Evolutionary conservation across 2,113 vertebrate genomes (phyloP).

Genomic region (Lepus americanus): DNA sequence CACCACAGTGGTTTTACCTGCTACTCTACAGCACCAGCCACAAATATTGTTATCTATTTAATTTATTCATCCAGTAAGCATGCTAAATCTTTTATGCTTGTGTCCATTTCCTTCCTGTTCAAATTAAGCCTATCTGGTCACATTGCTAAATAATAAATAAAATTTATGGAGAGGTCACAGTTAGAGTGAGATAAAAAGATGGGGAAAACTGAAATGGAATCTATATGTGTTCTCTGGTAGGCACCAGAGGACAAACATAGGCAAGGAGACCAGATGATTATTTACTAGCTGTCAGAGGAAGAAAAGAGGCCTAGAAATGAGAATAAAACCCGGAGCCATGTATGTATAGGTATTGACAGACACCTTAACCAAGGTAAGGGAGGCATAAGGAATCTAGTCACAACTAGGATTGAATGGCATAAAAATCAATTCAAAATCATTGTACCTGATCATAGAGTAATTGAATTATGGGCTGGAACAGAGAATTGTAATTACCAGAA

Average conservation of each 20-base stretch:
- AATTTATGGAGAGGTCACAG: not conserved
- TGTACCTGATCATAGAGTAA: not conserved
- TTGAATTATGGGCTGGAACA: not conserved
- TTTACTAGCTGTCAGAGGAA: not conserved
- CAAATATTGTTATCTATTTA: not conserved
- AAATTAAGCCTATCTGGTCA: not conserved
- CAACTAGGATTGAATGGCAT: not conserved
- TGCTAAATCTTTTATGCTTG: not conserved
- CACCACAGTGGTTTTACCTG: too few species aligned
- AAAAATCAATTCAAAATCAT: not conserved
- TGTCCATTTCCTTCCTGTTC: not conserved
- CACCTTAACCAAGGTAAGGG: constrained; percentile 12
- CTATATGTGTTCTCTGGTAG: not conserved
- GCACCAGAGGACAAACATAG: not conserved
- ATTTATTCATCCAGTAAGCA: not conserved
- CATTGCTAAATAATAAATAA: not conserved
- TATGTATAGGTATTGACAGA: not conserved
- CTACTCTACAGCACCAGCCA: too few species aligned
- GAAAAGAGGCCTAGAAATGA: not conserved
- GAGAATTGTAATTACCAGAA: not conserved
- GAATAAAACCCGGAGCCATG: not conserved
- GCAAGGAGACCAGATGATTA: not conserved
- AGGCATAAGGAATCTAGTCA: not conserved
- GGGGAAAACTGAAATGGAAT: not conserved
- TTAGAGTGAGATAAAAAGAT: not conserved